Percentiles rank a stretch among this genome's conserved stretches.
These are phyloP conservation scores for Eremophila alpestris DNA, from an alignment of 2,797 vertebrate species.

Conservation along the genomic window DNA sequence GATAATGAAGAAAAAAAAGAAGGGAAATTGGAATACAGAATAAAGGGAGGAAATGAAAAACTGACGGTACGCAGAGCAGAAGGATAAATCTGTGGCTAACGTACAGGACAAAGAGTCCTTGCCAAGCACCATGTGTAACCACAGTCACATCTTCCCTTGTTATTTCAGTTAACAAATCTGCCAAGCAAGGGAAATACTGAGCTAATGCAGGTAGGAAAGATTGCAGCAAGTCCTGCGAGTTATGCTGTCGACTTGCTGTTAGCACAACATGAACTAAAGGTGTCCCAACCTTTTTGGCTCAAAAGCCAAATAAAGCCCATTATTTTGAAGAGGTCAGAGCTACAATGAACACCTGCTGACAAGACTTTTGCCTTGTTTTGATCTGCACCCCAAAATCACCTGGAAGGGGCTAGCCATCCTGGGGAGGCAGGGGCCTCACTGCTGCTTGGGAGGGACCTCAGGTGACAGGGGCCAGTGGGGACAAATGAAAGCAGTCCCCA, in stretches of 20 bases:
- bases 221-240: accelerated
- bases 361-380: neutral
- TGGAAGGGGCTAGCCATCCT: neutral
- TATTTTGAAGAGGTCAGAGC: neutral
- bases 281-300: neutral
- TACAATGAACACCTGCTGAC: neutral
- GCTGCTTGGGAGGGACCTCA: neutral
- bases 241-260: neutral
- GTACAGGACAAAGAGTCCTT: slow-evolving; percentile 45
- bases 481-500: neutral
- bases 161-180: neutral
- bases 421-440: neutral
- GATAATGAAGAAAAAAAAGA: neutral
- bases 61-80: neutral
- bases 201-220: slow-evolving; percentile 4
- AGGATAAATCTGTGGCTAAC: slow-evolving; percentile 41
- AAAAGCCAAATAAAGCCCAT: neutral
- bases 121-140: slow-evolving; percentile 49
- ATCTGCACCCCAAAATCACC: neutral
- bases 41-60: slow-evolving; percentile 54
- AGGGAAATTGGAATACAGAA: neutral
- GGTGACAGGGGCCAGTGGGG: neutral
- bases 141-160: slow-evolving; percentile 42
- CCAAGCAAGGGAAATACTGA: neutral
- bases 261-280: neutral